These are phyloP conservation scores for Sycophaga agraensis DNA, from an alignment of 1,140 invertebrate species.

Conservation along the genomic window DNA sequence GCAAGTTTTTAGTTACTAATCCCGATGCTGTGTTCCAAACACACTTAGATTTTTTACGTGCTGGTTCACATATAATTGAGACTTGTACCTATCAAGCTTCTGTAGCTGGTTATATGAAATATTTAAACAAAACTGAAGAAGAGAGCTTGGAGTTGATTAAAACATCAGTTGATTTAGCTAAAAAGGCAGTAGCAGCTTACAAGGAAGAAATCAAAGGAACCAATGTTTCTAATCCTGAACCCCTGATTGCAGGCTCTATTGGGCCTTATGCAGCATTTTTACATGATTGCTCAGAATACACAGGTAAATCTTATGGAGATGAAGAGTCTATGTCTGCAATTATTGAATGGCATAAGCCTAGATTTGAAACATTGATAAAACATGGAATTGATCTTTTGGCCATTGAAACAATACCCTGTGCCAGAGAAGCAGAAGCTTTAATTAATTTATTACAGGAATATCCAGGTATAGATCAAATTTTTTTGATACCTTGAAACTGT, in stretches of 20 bases:
- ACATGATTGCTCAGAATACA: slow-evolving; percentile 90
- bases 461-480: slow-evolving; percentile 52
- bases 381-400: slow-evolving; percentile 81
- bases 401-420: slow-evolving; percentile 88
- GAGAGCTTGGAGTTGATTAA: slow-evolving; percentile 72
- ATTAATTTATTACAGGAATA: slow-evolving; percentile 74
- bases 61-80: slow-evolving; percentile 80
- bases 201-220: slow-evolving; percentile 55
- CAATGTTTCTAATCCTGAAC: slow-evolving; percentile 44
- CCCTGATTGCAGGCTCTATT: slow-evolving; percentile 79
- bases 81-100: slow-evolving; percentile 91
- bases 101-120: slow-evolving; percentile 73
- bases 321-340: slow-evolving; percentile 68
- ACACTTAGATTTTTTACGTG: slow-evolving; percentile 78
- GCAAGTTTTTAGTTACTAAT: slow-evolving; percentile 71
- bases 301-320: slow-evolving; percentile 74
- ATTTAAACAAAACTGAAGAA: slow-evolving; percentile 65
- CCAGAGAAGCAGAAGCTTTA: slow-evolving; percentile 77
- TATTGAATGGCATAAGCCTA: slow-evolving; percentile 77
- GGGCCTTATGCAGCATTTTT: slow-evolving; percentile 90
- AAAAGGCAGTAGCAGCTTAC: slow-evolving; percentile 63
- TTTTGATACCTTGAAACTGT: no score
- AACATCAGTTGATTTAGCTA: slow-evolving; percentile 71
- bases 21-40: slow-evolving; percentile 74
- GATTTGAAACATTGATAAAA: slow-evolving; percentile 74